These are phyloP conservation scores for Drosophila ohnishii DNA, from an alignment of 1,140 invertebrate genomes.

Conservation along the genomic window DNA sequence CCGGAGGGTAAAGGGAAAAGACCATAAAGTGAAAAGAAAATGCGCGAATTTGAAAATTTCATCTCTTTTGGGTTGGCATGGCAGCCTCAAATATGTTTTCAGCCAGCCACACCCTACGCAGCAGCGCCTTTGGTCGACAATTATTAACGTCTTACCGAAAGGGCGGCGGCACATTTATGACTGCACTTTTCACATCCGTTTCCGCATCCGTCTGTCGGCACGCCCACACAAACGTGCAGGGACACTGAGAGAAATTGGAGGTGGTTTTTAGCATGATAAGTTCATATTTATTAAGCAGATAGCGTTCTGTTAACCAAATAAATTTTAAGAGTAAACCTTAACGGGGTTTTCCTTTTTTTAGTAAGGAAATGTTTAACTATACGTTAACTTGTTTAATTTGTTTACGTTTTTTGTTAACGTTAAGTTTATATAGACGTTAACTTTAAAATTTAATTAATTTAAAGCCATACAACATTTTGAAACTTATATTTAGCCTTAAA, in stretches of 20 bases:
- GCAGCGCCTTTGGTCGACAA: constrained; percentile 51
- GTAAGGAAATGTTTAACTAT: no score
- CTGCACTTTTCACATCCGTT: constrained; percentile 81
- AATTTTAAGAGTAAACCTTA: background rate
- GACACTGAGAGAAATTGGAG: background rate
- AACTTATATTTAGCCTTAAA: background rate
- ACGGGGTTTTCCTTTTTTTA: no score
- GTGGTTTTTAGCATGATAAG: no score
- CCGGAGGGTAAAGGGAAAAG: constrained; percentile 41
- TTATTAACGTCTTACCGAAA: constrained; percentile 79
- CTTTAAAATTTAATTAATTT: background rate
- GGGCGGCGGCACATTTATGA: constrained; percentile 76
- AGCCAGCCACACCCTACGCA: constrained; percentile 8
- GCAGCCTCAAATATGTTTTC: constrained; percentile 16
- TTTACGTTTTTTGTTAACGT: background rate
- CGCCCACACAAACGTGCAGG: constrained; percentile 32
- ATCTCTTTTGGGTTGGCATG: constrained; percentile 49
- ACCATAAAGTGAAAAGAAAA: constrained; percentile 72
- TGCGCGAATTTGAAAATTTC: constrained; percentile 76
- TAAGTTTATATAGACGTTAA: background rate
- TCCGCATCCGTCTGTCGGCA: constrained; percentile 73
- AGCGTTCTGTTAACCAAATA: no score
- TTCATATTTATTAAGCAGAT: background rate
- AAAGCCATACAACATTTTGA: background rate
- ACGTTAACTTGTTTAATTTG: no score